A percentile compares a stretch with the other conserved stretches of the same genome.
Conservation (phyloP, 64 coral and sea anemone genomes). For the Montipora sp. region DNA sequence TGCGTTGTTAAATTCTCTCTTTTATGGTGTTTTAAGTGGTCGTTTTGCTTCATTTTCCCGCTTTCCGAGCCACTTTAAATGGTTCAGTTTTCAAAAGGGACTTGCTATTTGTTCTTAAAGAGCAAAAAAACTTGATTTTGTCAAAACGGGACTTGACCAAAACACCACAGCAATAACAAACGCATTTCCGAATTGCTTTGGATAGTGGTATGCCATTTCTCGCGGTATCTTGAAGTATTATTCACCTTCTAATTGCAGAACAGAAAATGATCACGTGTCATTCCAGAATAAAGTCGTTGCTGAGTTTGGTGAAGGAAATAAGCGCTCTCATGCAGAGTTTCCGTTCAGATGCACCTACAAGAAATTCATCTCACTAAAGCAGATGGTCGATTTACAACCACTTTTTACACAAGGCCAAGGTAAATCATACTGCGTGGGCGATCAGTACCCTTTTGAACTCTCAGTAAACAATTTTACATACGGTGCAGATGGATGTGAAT, state of each 20-base stretch:
- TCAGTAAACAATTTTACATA: no score
- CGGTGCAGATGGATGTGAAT: no score
- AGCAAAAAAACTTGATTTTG: no score
- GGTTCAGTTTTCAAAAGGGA: no score
- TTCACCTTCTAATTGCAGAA: not conserved
- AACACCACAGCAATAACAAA: not conserved
- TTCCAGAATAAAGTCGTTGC: constrained; percentile 36
- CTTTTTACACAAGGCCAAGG: not conserved
- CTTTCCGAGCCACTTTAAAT: no score
- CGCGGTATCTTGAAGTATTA: not conserved
- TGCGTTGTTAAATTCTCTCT: no score
- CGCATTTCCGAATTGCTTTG: not conserved
- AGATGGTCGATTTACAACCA: not conserved
- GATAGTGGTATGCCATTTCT: not conserved
- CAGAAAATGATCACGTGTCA: not conserved
- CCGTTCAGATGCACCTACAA: constrained; percentile 39
- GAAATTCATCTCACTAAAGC: not conserved
- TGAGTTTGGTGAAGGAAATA: not conserved
- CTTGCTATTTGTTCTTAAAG: no score
- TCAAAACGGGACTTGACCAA: no score
- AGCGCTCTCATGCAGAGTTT: not conserved
- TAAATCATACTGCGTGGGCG: not conserved
- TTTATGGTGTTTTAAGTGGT: no score
- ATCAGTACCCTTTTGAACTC: no score
- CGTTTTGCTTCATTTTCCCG: no score